Base-by-base conservation (phyloP, 2,797 vertebrate genomes). In the Notamacropus eugenii region DNA sequence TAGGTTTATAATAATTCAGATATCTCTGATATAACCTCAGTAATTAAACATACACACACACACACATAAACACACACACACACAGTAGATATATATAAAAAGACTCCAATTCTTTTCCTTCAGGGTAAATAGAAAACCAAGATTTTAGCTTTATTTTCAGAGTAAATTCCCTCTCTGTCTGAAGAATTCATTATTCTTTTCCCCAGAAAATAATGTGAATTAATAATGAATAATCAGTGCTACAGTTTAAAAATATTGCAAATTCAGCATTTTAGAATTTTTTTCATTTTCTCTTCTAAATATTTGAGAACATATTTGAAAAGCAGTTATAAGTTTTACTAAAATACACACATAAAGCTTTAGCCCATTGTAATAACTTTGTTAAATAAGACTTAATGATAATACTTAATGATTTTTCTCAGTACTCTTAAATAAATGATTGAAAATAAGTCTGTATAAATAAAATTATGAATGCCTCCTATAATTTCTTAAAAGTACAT, bases 401-500 rank as follows among this genome's bases (percentile, higher is more conserved):
- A 74, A 74, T 74, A 67, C 10, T 14, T 67, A 16, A 67, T 67
- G 59, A 13, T 34, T 34, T 67, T 67, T 67, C 59, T 67, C 31
- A 92, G 0, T 96, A 31, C 93, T 54, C 90, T 91, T 1, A 29
- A 91, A 54, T 91, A 9, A 94, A 27, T 62, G 91, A 94, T 59
- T 94, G 55, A 92, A 94, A 96, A 94, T 54, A 92, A 54, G 90
- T 92, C 58, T 94, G 90, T 90, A 55, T 94, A 95, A 94, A 50
- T 96, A 56, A 62, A 94, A 58, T 55, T 24, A 92, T 91, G 11
- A 24, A n/a, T 54, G 52, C 16, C 91, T 50, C n/a, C 93, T 95
- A 90, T 62, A 92, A 54, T 94, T 97, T 90, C 55, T 95, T 97
- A 54, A 46, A 46, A 82, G 46, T 46, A 91, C 31, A 52, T 46